Conservation (phyloP, 2,888 invertebrate species). For the Gibbula magus region DNA sequence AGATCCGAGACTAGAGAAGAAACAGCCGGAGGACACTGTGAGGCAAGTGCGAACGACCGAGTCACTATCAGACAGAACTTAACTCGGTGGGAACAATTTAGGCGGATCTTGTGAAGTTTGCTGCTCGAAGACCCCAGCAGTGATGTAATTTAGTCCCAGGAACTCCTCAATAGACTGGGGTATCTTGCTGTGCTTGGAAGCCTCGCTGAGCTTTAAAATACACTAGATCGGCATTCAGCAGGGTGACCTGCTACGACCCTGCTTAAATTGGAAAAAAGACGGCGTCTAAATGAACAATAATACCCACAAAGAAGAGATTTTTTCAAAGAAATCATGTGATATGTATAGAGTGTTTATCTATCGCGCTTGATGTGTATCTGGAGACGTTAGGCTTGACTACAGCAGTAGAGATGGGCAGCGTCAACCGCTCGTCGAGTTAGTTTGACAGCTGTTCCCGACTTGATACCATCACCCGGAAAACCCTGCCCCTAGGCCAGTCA, state of each 20-base stretch:
- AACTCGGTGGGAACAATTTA: constrained; percentile 4
- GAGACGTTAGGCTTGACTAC: background rate
- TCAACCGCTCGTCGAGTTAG: background rate
- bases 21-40: no score
- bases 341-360: constrained; percentile 23
- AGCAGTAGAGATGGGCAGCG: background rate
- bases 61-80: background rate
- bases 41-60: no score
- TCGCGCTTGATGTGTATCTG: background rate
- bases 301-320: constrained; percentile 5
- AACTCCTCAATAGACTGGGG: background rate
- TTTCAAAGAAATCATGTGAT: constrained; percentile 19
- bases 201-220: background rate
- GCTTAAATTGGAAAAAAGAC: constrained; percentile 15
- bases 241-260: background rate
- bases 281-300: constrained; percentile 26
- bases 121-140: background rate
- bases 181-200: background rate
- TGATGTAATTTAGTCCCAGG: constrained; percentile 5
- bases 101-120: background rate
- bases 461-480: constrained; percentile 11
- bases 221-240: background rate
- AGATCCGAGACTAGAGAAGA: no score
- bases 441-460: constrained; percentile 2
- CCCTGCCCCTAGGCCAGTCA: constrained; percentile 5